Evolutionary conservation across 2,113 vertebrate genomes (phyloP).

Genomic region (Poeciliopsis retropinna): DNA sequence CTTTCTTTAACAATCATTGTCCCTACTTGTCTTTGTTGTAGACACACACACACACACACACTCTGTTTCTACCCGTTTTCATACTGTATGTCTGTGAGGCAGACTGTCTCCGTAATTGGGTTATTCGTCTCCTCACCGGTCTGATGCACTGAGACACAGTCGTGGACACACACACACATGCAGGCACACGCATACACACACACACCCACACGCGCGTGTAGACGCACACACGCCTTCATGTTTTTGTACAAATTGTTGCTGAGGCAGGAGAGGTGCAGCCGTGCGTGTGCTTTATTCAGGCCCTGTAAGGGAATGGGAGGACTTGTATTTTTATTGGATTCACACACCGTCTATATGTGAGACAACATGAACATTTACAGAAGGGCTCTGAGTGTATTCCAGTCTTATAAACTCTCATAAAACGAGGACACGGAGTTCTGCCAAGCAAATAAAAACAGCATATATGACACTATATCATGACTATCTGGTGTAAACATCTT

Average conservation of each 20-base stretch:
- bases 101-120: slow-evolving; percentile 79
- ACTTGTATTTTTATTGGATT: slow-evolving; percentile 19
- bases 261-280: slow-evolving; percentile 61
- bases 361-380: slow-evolving; percentile 2
- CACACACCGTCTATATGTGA: slow-evolving; percentile 28
- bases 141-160: slow-evolving; percentile 75
- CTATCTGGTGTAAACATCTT: slow-evolving; percentile 19
- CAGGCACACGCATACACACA: not conserved
- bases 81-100: slow-evolving; percentile 73
- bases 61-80: slow-evolving; percentile 36
- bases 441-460: slow-evolving; percentile 22
- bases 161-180: slow-evolving; percentile 8
- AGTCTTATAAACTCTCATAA: slow-evolving; percentile 14
- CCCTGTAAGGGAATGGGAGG: slow-evolving; percentile 26
- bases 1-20: slow-evolving; percentile 63
- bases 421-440: slow-evolving; percentile 16
- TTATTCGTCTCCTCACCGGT: slow-evolving; percentile 75
- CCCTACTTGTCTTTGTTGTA: slow-evolving; percentile 58
- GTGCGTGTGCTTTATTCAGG: slow-evolving; percentile 53
- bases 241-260: slow-evolving; percentile 65
- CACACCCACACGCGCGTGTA: slow-evolving; percentile 16
- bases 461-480: slow-evolving; percentile 31
- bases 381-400: not conserved
- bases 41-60: slow-evolving; percentile 1
- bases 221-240: slow-evolving; percentile 30